phyloP scores from a whole-genome alignment of 1,140 invertebrate genomes.

The Argopecten irradians region DNA sequence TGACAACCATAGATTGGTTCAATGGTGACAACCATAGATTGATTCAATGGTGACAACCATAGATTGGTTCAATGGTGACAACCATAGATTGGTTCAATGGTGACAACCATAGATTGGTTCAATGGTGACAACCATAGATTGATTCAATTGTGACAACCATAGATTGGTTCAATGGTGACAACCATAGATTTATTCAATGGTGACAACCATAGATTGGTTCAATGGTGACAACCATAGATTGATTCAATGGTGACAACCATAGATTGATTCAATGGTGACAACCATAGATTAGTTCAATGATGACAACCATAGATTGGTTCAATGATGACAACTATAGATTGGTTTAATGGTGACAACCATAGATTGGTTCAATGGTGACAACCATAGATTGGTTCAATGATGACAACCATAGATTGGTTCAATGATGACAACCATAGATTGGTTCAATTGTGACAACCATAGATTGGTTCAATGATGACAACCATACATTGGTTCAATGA shows the following conservation, averaged over 20 bases:
- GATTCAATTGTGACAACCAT: background rate
- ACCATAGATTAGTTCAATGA: no score
- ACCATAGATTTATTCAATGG: background rate
- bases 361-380: no score
- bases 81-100: background rate
- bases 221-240: background rate
- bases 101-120: background rate
- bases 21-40: background rate
- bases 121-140: background rate
- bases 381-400: no score
- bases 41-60: no score
- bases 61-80: background rate
- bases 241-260: background rate
- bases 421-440: background rate
- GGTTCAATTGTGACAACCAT: background rate
- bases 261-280: background rate
- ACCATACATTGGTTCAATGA: no score
- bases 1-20: background rate
- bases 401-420: no score
- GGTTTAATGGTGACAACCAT: no score
- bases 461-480: background rate
- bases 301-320: no score
- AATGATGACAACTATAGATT: no score
- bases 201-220: background rate
- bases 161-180: background rate